Evolutionary conservation across 1,140 invertebrate species (phyloP), one percentile per base, ranked within the genome.

Genomic region (Formica exsecta): DNA sequence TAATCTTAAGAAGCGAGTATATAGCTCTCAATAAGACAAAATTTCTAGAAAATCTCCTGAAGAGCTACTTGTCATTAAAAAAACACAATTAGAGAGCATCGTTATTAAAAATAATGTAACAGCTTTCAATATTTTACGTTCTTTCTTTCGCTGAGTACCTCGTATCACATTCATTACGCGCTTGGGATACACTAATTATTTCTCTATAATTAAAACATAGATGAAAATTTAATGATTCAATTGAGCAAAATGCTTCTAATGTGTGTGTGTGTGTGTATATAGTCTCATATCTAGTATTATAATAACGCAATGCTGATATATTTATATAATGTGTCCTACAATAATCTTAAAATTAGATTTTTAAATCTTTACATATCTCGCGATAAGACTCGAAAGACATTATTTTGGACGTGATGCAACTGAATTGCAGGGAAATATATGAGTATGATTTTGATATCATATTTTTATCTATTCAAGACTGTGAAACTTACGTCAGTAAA

Each of bases 391-490:
- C 3, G 38, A 22, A 38, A 61, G 38, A 83, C 44, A 48, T 73
- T 73, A 61, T 8, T 62, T 83, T 83, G 68, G 29, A 74, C 79
- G 41, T 83, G 38, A 48, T 73, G 19, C 44, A 74, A 25, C n/a
- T 83, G 16, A 59, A 59, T 81, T 36, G 9, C 13, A 38, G 13
- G 36, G 16, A 83, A 29, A 73, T 73, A 61, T 22, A 41, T 4
- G 36, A 80, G 13, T 57, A 25, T 22, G 19, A 41, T 73, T 3
- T 73, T 61, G 13, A 81, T 66, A 32, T 66, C 3, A 32, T 76
- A n/a, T 29, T 65, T 57, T 32, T 79, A 51, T 81, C 66, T 25
- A 25, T 5, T 32, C 38, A 32, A 36, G 19, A 73, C 61, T 32
- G 16, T 32, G 75, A 79, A 2, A 4, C 51, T 68, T 68, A 54